Base-by-base conservation (phyloP, 2,888 invertebrate species). In the Lepidocyrtoides sp. region DNA sequence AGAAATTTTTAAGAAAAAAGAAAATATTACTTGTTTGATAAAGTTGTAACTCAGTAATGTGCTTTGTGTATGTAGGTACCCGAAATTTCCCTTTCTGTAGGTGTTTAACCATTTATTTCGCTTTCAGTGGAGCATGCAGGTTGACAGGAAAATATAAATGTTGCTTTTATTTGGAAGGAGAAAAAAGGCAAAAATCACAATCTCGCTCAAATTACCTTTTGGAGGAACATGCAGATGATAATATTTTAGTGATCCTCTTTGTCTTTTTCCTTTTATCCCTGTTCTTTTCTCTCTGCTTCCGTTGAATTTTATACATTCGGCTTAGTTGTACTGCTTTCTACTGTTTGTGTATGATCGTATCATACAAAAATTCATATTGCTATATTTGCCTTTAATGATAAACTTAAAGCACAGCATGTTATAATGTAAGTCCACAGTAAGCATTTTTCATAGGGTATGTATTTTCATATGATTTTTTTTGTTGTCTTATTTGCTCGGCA, bases 401-500 rank as follows among this genome's bases (percentile, higher is more conserved):
- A 84, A 51, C 14, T 51, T 23, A 36, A 81, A 2, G 32, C 41
- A 72, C 72, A 41, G 36, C 23, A 48, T 44, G 51, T 29, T 63
- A 57, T 82, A 41, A 14, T 82, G 44, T 26, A 51, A 51, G 48
- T 51, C 8, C 26, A 2, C n/a, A 7, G 51, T 12, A 32, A 77
- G 26, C 54, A 77, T 51, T 51, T 29, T 29, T 77, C 10, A 8
- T 36, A 17, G 36, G 23, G 44, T 1, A 36, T 36, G 8, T 0
- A 26, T 66, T 44, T 83, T 66, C 48, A 66, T 83, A 83, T 85
- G 26, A 85, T n/a, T 85, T 72, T 72, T 83, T n/a, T 82, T 51
- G 54, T 84, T 89, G 84, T 89, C 84, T 89, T 89, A 89, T 89
- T 89, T 84, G 51, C 89, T 63, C 60, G 20, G 41, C 20, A 51